Conservation (phyloP, 2,888 invertebrate species). For the Teinopalpus imperialis region DNA sequence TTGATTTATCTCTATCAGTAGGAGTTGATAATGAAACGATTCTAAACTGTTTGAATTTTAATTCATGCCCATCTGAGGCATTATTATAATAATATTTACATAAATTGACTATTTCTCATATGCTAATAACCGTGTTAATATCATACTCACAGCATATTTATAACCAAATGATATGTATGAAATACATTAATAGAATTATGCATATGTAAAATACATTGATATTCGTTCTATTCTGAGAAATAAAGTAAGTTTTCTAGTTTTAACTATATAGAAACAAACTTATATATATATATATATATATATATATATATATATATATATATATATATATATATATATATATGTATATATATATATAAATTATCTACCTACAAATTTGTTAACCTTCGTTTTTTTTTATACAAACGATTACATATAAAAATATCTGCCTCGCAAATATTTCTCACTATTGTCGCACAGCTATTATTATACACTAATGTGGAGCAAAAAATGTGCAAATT, state of each 20-base stretch:
- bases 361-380: conserved; percentile 6
- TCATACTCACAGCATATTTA: neutral
- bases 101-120: neutral
- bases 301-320: too few relatives aligned
- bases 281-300: too few relatives aligned
- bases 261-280: conserved; percentile 14
- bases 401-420: conserved; percentile 14
- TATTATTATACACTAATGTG: conserved; percentile 19
- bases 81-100: neutral
- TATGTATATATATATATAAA: too few relatives aligned
- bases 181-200: neutral
- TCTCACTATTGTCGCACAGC: conserved; percentile 14
- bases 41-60: too few relatives aligned
- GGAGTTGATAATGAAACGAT: too few relatives aligned
- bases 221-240: neutral
- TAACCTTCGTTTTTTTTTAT: conserved; percentile 20
- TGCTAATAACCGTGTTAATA: neutral
- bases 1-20: too few relatives aligned
- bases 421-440: conserved; percentile 18
- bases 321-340: too few relatives aligned
- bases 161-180: neutral
- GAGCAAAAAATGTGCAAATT: conserved; percentile 7
- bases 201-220: neutral
- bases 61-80: too few relatives aligned
- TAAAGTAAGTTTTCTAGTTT: too few relatives aligned